Evolutionary conservation across 2,113 vertebrate species (phyloP).

Genomic region (Callipepla squamata): DNA sequence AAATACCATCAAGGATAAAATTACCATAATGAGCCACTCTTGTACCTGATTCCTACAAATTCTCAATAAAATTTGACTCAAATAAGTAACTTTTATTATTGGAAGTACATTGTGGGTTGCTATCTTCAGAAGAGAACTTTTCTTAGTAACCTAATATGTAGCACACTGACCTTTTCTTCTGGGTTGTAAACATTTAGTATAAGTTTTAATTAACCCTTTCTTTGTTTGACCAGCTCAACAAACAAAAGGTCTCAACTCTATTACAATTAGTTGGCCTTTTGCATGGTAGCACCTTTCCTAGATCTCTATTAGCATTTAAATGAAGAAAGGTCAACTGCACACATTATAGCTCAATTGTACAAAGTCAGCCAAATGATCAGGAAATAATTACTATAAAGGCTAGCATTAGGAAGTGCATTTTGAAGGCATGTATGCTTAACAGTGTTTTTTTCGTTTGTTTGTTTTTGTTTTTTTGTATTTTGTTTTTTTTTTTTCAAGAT

Average conservation of each 20-base stretch:
- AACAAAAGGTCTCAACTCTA: slow-evolving; percentile 42
- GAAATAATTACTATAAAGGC: background rate
- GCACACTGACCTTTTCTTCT: background rate
- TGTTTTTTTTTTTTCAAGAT: background rate
- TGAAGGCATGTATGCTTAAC: background rate
- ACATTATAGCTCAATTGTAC: background rate
- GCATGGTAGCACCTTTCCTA: background rate
- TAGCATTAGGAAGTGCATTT: background rate
- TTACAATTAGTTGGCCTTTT: slow-evolving; percentile 43
- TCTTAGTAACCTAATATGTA: background rate
- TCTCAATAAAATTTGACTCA: background rate
- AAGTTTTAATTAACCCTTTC: slow-evolving; percentile 67
- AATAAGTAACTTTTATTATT: background rate
- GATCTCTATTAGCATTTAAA: slow-evolving; percentile 70
- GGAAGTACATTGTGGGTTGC: background rate
- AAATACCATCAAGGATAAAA: background rate
- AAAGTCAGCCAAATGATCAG: slow-evolving; percentile 8
- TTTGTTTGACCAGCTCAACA: slow-evolving; percentile 45
- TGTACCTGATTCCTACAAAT: background rate
- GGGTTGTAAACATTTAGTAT: background rate
- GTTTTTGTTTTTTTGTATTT: too few species aligned
- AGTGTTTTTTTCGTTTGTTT: background rate
- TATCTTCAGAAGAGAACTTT: background rate
- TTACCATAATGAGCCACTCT: background rate
- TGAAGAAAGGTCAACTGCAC: slow-evolving; percentile 50